Percentiles rank a stretch among this genome's conserved stretches.
These are phyloP conservation scores for Muscicapa striata DNA, from an alignment of 2,797 vertebrate genomes.

Conservation along the genomic window DNA sequence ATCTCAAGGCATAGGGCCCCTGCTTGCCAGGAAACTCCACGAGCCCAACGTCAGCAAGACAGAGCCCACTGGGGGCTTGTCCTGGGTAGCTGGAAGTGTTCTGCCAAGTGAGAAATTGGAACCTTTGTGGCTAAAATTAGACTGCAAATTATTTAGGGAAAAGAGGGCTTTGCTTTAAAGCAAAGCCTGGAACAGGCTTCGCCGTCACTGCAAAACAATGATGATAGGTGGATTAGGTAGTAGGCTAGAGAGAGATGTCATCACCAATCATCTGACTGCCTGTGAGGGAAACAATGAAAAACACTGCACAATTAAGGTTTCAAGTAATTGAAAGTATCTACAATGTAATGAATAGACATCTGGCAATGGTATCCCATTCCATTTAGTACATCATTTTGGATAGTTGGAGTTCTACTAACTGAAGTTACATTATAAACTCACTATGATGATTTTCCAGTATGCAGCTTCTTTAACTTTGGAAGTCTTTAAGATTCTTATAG, in stretches of 20 bases:
- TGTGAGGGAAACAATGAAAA: neutral
- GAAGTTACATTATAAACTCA: neutral
- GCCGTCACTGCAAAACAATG: neutral
- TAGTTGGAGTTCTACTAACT: neutral
- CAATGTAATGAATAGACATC: neutral
- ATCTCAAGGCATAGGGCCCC: neutral
- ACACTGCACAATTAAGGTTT: neutral
- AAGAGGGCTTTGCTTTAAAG: neutral
- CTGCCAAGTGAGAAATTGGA: neutral
- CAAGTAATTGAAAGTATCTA: constrained; percentile 26
- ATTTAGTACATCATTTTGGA: constrained; percentile 27
- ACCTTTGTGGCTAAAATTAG: neutral
- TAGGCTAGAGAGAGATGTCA: neutral
- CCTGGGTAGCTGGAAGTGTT: neutral
- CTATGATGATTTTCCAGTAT: constrained; percentile 9
- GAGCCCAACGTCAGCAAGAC: neutral
- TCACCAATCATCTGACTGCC: neutral
- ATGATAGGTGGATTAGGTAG: neutral
- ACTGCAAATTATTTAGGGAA: neutral
- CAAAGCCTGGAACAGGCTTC: neutral
- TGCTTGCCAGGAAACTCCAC: neutral
- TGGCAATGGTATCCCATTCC: neutral
- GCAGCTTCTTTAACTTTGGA: constrained; percentile 6
- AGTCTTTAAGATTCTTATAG: neutral
- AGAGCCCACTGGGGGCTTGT: neutral